phyloP scores from a whole-genome alignment of 1,140 invertebrate species.

The Plectus sambesii region DNA sequence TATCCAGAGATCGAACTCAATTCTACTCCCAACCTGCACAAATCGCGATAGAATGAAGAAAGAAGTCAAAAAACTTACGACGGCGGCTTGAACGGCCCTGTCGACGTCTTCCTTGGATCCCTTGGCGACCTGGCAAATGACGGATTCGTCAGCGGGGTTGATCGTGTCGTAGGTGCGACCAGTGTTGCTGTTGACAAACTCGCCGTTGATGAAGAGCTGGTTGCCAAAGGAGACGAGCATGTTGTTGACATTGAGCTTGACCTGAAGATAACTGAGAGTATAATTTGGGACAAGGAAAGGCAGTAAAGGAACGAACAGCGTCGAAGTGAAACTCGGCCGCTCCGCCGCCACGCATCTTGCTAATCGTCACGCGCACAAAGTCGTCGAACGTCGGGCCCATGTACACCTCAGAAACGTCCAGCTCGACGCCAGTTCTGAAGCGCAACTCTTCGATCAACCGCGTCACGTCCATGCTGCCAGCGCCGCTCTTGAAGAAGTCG shows the following conservation, averaged over 20 bases:
- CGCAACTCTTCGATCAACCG: constrained; percentile 78
- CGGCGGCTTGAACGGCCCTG: constrained; percentile 69
- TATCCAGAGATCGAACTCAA: too few relatives aligned
- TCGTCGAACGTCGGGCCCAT: constrained; percentile 78
- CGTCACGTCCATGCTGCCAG: constrained; percentile 85
- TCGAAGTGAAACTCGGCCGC: constrained; percentile 28
- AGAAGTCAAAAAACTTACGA: constrained; percentile 50
- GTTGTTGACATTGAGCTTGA: constrained; percentile 63
- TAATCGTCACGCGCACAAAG: constrained; percentile 59
- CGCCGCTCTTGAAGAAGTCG: constrained; percentile 82
- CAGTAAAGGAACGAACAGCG: constrained; percentile 25
- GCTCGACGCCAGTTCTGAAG: constrained; percentile 60
- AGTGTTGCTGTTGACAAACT: constrained; percentile 67
- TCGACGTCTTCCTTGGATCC: constrained; percentile 70
- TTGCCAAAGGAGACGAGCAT: constrained; percentile 69
- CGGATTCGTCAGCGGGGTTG: constrained; percentile 71
- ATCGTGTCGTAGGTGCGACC: constrained; percentile 57
- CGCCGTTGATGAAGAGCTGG: constrained; percentile 76
- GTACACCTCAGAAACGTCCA: constrained; percentile 81
- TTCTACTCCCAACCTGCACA: too few relatives aligned
- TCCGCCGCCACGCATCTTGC: constrained; percentile 56
- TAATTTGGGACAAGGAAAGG: not conserved
- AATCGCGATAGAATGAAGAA: too few relatives aligned
- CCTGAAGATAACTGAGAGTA: constrained; percentile 28
- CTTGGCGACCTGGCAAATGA: constrained; percentile 59